phyloP scores from a whole-genome alignment of 2,797 vertebrate genomes.

The Thalassophryne amazonica region DNA sequence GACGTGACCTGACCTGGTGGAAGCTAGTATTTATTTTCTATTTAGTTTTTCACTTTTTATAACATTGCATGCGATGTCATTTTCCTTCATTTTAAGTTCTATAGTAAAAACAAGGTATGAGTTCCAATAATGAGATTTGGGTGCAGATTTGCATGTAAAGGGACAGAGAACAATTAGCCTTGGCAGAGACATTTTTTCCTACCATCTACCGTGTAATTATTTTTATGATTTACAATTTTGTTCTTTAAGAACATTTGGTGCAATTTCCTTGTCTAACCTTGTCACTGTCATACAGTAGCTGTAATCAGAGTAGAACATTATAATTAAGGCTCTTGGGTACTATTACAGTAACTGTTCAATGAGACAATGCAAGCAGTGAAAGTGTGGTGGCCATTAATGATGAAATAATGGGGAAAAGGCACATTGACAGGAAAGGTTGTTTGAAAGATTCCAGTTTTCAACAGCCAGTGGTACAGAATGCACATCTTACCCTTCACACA shows the following conservation, averaged over 20 bases:
- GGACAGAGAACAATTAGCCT: too few species aligned
- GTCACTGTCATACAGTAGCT: constrained; percentile 16
- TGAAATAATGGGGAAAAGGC: constrained; percentile 22
- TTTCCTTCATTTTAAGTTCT: too few species aligned
- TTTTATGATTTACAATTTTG: too few species aligned
- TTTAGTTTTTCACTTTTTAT: too few species aligned
- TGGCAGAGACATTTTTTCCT: too few species aligned
- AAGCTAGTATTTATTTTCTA: too few species aligned
- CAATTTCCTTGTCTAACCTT: constrained; percentile 16
- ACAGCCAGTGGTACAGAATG: background rate
- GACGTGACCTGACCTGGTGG: too few species aligned
- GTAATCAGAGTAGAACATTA: constrained; percentile 26
- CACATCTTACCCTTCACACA: constrained; percentile 38
- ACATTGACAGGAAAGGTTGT: constrained; percentile 19
- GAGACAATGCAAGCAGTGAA: constrained; percentile 10
- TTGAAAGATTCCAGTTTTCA: constrained; percentile 3
- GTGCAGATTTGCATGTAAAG: too few species aligned
- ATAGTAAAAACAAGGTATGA: too few species aligned
- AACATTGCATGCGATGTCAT: too few species aligned
- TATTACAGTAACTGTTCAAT: constrained; percentile 29
- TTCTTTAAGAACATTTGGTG: constrained; percentile 1
- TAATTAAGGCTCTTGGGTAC: constrained; percentile 20
- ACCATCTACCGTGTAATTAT: too few species aligned
- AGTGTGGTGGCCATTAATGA: constrained; percentile 1
- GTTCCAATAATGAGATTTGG: too few species aligned